phyloP scores from a whole-genome alignment of 2,797 vertebrate species.

The Hippopotamyrus pictus region DNA sequence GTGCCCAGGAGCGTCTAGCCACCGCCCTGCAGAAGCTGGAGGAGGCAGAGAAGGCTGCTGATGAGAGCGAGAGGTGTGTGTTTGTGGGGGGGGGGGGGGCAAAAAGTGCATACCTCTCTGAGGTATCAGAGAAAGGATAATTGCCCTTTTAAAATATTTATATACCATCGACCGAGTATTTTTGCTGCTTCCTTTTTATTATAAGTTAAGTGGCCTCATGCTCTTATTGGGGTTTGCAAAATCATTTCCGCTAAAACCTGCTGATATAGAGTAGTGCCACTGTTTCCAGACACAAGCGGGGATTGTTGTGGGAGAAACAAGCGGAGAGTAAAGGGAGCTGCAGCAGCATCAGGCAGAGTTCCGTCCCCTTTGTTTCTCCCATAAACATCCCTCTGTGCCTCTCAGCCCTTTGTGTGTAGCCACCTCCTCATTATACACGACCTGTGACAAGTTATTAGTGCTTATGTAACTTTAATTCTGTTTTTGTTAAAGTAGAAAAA shows the following conservation, averaged over 20 bases:
- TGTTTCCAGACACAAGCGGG: background rate
- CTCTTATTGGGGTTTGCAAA: background rate
- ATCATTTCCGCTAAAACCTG: background rate
- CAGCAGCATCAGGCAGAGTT: background rate
- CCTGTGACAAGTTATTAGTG: background rate
- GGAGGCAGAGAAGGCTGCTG: conserved; percentile 97
- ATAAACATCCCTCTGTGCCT: background rate
- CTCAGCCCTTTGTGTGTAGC: background rate
- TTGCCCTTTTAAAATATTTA: background rate
- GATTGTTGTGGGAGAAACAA: conserved; percentile 13
- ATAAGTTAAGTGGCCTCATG: background rate
- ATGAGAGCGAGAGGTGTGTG: conserved; percentile 94
- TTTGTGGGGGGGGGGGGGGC: background rate
- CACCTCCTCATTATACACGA: background rate
- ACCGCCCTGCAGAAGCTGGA: conserved; percentile 97
- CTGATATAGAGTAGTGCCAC: background rate
- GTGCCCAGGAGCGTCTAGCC: conserved; percentile 95
- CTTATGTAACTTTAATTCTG: background rate
- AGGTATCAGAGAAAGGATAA: background rate
- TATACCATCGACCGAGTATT: background rate
- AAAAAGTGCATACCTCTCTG: background rate
- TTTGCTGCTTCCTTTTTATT: background rate
- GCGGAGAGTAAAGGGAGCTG: background rate
- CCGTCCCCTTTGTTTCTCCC: background rate
- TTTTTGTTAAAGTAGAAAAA: background rate